A percentile compares a stretch with the other conserved stretches of the same genome.
phyloP scores from a whole-genome alignment of 2,797 vertebrate species.

The Acridotheres tristis region DNA sequence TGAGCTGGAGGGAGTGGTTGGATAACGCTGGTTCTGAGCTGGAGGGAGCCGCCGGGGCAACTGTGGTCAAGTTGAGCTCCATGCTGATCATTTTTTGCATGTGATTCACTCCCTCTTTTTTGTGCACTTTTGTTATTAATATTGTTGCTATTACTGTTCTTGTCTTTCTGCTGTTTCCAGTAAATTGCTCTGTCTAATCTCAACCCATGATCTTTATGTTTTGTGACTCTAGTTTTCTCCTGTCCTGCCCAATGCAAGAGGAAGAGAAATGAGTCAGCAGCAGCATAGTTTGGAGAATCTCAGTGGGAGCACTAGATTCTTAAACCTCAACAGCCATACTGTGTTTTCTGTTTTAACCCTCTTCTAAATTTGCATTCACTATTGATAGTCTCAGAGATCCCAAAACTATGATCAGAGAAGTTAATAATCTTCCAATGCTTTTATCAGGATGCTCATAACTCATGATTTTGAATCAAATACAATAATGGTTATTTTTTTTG shows the following conservation, averaged over 20 bases:
- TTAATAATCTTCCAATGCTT: background rate
- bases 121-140: background rate
- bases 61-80: background rate
- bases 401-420: background rate
- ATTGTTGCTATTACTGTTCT: background rate
- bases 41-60: background rate
- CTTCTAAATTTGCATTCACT: background rate
- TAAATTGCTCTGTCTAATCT: background rate
- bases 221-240: background rate
- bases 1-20: accelerated
- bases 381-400: background rate
- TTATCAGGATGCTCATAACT: background rate
- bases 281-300: background rate
- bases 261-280: too few relatives aligned
- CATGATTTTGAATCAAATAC: background rate
- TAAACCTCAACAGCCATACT: background rate
- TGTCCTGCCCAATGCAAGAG: accelerated
- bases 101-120: background rate
- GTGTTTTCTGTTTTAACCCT: background rate
- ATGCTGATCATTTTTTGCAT: background rate
- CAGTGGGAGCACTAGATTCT: background rate
- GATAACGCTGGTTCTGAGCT: accelerated
- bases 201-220: background rate
- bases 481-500: background rate
- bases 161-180: background rate